Conservation (phyloP, 2,113 vertebrate species). For the Erpornis zantholeuca region DNA sequence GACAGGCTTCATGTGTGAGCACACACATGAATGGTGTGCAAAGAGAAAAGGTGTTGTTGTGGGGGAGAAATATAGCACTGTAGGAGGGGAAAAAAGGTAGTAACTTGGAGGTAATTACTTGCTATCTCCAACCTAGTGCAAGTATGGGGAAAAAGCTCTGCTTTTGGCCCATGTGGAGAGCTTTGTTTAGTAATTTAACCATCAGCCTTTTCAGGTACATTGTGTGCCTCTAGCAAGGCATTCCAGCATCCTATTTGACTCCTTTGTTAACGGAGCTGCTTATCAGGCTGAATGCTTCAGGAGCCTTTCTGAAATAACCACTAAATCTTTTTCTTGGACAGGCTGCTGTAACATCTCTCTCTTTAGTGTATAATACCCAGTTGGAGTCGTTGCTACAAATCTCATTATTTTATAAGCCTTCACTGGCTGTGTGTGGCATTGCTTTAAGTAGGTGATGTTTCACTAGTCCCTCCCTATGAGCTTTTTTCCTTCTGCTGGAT, state of each 20-base stretch:
- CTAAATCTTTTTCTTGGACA: constrained; percentile 1
- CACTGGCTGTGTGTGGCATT: not conserved
- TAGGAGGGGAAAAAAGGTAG: not conserved
- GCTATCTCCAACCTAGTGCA: not conserved
- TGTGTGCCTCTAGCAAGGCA: not conserved
- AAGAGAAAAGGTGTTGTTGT: not conserved
- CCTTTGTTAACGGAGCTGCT: constrained; percentile 26
- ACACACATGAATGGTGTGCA: not conserved
- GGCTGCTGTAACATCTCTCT: constrained; percentile 16
- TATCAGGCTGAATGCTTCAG: constrained; percentile 18
- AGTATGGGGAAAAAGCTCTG: not conserved
- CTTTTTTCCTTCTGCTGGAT: not conserved
- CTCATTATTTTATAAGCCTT: constrained; percentile 37
- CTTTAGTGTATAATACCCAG: constrained; percentile 26
- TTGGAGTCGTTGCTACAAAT: constrained; percentile 9
- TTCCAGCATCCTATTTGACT: constrained; percentile 8
- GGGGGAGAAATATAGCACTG: not conserved
- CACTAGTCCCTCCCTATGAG: not conserved
- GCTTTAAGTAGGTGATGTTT: constrained; percentile 20
- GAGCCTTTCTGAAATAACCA: constrained; percentile 38
- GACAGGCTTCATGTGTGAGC: too few relatives aligned
- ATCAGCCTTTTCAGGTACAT: not conserved
- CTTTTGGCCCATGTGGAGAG: constrained; percentile 1
- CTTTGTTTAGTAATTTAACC: constrained; percentile 45
- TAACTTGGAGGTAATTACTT: constrained; percentile 41